Evolutionary conservation across 2,113 vertebrate genomes (phyloP).

Genomic region (Cyanoliseus patagonus): DNA sequence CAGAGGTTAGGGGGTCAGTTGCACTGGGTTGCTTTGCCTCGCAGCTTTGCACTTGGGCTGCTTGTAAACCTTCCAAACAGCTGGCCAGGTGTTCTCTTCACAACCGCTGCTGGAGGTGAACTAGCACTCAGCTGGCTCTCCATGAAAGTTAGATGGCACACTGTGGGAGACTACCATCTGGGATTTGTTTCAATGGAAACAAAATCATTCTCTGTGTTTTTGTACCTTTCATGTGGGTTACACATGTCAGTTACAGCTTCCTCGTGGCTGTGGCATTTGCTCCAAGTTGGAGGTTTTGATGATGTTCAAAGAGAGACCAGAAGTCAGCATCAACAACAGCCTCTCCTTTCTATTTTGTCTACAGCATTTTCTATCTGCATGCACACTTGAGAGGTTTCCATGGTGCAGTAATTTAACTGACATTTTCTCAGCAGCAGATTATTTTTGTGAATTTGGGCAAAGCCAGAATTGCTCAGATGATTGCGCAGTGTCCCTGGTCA

Average conservation of each 20-base stretch:
- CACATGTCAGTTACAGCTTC: background rate
- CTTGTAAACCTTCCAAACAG: background rate
- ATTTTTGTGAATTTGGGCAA: background rate
- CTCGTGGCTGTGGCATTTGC: background rate
- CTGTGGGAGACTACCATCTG: background rate
- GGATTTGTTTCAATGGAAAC: background rate
- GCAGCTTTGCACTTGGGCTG: accelerated
- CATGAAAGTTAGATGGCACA: background rate
- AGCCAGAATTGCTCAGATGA: background rate
- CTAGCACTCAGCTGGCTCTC: background rate
- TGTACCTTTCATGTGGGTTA: background rate
- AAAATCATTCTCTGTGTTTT: background rate
- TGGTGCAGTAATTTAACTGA: background rate
- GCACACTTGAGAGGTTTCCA: background rate
- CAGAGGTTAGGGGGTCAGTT: background rate
- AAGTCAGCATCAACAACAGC: background rate
- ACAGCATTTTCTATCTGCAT: background rate
- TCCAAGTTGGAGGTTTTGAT: background rate
- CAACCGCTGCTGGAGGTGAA: background rate
- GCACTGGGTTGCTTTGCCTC: background rate
- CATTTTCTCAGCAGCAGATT: background rate
- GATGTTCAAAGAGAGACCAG: background rate
- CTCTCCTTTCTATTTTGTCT: background rate
- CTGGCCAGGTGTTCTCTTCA: background rate
- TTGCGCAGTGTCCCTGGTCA: background rate